Percentiles rank a stretch among this genome's conserved stretches.
phyloP scores from a whole-genome alignment of 2,797 vertebrate species.

The Halcyon smyrnensis region DNA sequence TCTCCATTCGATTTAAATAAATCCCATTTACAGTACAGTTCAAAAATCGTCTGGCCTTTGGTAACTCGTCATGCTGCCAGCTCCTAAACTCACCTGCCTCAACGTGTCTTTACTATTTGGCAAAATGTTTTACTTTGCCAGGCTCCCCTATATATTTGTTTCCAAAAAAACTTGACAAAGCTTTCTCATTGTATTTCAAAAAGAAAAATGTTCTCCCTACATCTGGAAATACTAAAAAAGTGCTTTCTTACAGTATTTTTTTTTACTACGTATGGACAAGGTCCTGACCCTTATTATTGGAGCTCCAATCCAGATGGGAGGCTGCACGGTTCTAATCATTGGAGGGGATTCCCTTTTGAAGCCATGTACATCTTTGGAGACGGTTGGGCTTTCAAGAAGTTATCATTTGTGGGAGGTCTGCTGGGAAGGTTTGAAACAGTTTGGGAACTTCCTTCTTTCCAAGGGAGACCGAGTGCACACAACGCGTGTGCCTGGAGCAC shows the following conservation, averaged over 20 bases:
- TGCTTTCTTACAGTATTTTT: slow-evolving; percentile 78
- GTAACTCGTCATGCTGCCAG: neutral
- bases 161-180: slow-evolving; percentile 64
- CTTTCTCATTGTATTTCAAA: slow-evolving; percentile 81
- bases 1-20: neutral
- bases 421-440: slow-evolving; percentile 66
- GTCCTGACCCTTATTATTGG: slow-evolving; percentile 80
- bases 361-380: slow-evolving; percentile 69
- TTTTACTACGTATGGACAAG: slow-evolving; percentile 76
- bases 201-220: slow-evolving; percentile 74
- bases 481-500: neutral
- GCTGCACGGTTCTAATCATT: slow-evolving; percentile 74
- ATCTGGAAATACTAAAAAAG: slow-evolving; percentile 82
- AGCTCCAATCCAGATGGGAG: slow-evolving; percentile 78
- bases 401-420: slow-evolving; percentile 79
- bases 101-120: slow-evolving; percentile 12
- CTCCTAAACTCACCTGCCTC: slow-evolving; percentile 57
- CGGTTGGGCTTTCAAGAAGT: slow-evolving; percentile 73
- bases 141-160: slow-evolving; percentile 48
- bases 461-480: accelerated
- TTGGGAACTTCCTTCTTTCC: slow-evolving; percentile 56
- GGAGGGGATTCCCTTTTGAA: slow-evolving; percentile 77
- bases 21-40: neutral
- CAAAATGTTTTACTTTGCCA: slow-evolving; percentile 43
- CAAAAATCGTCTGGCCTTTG: neutral